Evolutionary conservation across 2,888 invertebrate genomes (phyloP), one percentile per base, ranked within the genome.

Genomic region (Arge pagana): DNA sequence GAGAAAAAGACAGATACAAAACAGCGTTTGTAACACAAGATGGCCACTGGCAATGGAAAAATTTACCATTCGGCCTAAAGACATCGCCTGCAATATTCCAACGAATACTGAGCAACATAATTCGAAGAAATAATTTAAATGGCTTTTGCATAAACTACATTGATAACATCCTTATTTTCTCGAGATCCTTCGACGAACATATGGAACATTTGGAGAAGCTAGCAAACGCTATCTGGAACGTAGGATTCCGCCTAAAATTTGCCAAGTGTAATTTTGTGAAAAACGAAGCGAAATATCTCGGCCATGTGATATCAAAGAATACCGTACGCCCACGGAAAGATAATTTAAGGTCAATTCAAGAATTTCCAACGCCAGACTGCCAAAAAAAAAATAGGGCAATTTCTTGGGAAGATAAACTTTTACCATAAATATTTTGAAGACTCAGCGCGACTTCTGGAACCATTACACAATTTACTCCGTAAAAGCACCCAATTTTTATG

Each of bases 81-180:
- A 53, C 30, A 13, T 43, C 53, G 10, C 24, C 53, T 4, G 53
- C 53, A 21, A 53, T 49, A 31, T 49, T 49, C 4, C 49, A 49
- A 48, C 33, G 21, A 30, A 28, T 28, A 8, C 19, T 50, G 8
- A 30, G 30, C 26, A 36, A 19, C 3, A 41, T 50, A 36, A 35
- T 50, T 41, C 24, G 36, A 50, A 42, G 48, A 35, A 35, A 42
- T 3, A 30, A 51, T 15, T 28, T 42, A 36, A 31, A 39, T 15
- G 2, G 5, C 19, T 31, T 24, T 8, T 51, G 51, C 24, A 40
- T 39, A 39, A 52, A 52, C 30, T 52, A 52, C 31, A 52, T 39
- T 23, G 36, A 53, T 26, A 58, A 55, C 33, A 57, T 60, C 15
- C 37, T 58, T 19, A 53, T 60, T 24, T 60, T 53, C 35, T 60